These are phyloP conservation scores for Eurosta solidaginis DNA, from an alignment of 1,140 invertebrate species.

Conservation along the genomic window DNA sequence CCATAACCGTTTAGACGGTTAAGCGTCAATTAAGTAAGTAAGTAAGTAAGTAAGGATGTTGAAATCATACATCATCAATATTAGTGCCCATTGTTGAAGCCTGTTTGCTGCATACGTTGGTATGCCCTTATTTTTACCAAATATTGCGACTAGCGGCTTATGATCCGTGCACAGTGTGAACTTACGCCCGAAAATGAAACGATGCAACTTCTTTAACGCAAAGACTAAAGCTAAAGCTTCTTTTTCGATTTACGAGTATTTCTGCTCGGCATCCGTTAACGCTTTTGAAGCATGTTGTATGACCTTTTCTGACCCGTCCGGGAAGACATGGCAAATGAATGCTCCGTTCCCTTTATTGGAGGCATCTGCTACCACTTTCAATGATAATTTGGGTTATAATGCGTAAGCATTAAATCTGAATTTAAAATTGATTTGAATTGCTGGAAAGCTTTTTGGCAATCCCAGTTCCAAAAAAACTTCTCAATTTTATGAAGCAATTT, in stretches of 20 bases:
- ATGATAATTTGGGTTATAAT: constrained; percentile 35
- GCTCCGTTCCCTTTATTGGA: constrained; percentile 41
- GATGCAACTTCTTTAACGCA: background rate
- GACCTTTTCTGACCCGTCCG: constrained; percentile 47
- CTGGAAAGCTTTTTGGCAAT: constrained; percentile 35
- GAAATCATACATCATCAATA: constrained; percentile 40
- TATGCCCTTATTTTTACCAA: constrained; percentile 44
- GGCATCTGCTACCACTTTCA: constrained; percentile 44
- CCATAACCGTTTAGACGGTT: too few species aligned
- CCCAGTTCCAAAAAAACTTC: too few species aligned
- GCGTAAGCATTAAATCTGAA: constrained; percentile 35
- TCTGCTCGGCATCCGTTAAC: too few species aligned
- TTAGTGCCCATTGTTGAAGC: constrained; percentile 49
- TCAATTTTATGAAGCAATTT: too few species aligned
- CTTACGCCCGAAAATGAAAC: constrained; percentile 41
- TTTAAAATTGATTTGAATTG: constrained; percentile 31
- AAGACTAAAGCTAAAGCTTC: background rate
- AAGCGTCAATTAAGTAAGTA: too few species aligned
- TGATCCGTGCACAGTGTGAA: constrained; percentile 60
- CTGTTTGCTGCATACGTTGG: constrained; percentile 38
- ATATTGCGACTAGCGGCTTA: constrained; percentile 57
- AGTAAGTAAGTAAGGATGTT: too few species aligned
- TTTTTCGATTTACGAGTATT: too few species aligned
- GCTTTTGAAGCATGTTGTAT: constrained; percentile 50
- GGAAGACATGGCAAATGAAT: constrained; percentile 39